phyloP scores from a whole-genome alignment of 2,888 invertebrate species.

The Macrophya alboannulata region DNA sequence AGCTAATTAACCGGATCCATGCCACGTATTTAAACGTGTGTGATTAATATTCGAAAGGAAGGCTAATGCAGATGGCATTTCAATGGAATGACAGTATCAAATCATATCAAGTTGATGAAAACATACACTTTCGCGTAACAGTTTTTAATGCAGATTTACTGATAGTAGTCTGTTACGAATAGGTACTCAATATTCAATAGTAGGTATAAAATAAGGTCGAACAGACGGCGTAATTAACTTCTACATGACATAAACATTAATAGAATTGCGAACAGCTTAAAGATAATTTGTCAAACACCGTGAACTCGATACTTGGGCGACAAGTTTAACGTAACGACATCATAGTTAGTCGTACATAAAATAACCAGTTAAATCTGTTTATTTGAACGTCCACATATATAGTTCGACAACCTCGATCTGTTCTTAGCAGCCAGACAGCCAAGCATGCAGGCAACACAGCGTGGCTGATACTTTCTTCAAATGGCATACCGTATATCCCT shows the following conservation, averaged over 20 bases:
- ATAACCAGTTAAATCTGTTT: slow-evolving; percentile 44
- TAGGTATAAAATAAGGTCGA: not conserved
- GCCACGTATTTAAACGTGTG: not conserved
- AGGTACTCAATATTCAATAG: not conserved
- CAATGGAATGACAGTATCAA: slow-evolving; percentile 1
- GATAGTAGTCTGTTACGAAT: not conserved
- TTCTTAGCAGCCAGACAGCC: slow-evolving; percentile 56
- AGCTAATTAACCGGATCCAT: not conserved
- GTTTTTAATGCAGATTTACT: not conserved
- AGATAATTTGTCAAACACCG: not conserved
- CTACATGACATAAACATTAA: not conserved
- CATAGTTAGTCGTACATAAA: slow-evolving; percentile 19
- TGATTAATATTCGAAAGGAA: not conserved
- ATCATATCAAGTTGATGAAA: not conserved
- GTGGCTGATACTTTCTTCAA: slow-evolving; percentile 58
- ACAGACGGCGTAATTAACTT: not conserved
- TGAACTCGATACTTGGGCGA: not conserved
- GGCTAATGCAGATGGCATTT: not conserved
- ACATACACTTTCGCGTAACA: not conserved
- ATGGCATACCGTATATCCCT: slow-evolving; percentile 56
- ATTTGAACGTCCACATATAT: slow-evolving; percentile 42
- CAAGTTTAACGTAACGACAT: slow-evolving; percentile 19
- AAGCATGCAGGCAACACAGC: slow-evolving; percentile 36
- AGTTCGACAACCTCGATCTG: slow-evolving; percentile 64
- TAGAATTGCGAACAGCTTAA: not conserved